Conservation (phyloP, 2,113 vertebrate genomes). For the Hiodon tergisus region DNA sequence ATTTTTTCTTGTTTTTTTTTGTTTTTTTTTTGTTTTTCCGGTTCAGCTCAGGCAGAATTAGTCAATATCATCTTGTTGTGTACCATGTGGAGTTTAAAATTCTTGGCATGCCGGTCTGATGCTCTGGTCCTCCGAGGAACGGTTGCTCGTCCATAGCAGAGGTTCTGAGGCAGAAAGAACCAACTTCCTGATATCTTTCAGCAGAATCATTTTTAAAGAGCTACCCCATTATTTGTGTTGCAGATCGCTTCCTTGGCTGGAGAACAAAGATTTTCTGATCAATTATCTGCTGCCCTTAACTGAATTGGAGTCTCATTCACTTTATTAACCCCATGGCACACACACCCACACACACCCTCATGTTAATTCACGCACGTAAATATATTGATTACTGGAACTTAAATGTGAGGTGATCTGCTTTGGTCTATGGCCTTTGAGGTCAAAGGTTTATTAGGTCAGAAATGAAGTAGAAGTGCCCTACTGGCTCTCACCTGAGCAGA, state of each 20-base stretch:
- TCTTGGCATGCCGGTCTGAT: constrained; percentile 42
- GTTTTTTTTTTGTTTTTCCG: constrained; percentile 43
- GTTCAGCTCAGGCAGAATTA: constrained; percentile 58
- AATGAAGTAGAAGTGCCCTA: too few relatives aligned
- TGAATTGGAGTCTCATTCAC: too few relatives aligned
- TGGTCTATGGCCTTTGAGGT: too few relatives aligned
- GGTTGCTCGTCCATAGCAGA: constrained; percentile 51
- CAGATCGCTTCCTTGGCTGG: too few relatives aligned
- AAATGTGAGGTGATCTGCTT: not conserved
- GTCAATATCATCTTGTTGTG: constrained; percentile 55
- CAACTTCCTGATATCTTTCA: constrained; percentile 47
- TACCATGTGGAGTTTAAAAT: constrained; percentile 48
- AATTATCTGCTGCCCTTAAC: too few relatives aligned
- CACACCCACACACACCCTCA: not conserved
- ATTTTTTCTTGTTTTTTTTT: constrained; percentile 20
- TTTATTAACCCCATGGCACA: too few relatives aligned
- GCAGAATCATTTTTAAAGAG: constrained; percentile 35
- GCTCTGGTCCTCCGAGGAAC: constrained; percentile 43
- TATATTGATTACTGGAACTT: constrained; percentile 1
- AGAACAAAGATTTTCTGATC: too few relatives aligned
- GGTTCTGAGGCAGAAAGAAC: constrained; percentile 51
- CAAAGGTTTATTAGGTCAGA: not conserved
- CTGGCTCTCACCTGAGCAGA: too few relatives aligned
- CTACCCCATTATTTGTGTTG: not conserved
- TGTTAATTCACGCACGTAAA: not conserved